Conservation (phyloP, 2,113 vertebrate genomes). For the Tympanuchus pallidicinctus region DNA sequence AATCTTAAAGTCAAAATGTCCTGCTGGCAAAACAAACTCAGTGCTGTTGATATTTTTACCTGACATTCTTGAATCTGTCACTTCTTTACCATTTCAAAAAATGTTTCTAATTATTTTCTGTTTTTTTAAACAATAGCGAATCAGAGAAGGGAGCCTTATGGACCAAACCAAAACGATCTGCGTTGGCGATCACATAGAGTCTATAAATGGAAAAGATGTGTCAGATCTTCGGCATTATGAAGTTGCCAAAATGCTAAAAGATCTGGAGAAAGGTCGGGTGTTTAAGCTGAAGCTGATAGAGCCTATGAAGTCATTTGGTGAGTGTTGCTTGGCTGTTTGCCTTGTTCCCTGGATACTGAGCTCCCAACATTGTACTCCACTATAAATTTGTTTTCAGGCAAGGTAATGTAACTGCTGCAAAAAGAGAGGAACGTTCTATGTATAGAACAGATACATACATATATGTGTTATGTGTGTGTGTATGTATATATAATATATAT, state of each 20-base stretch:
- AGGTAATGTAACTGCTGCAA: background rate
- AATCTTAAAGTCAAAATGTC: background rate
- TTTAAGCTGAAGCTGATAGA: constrained; percentile 92
- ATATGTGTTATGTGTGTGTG: too few relatives aligned
- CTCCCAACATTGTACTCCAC: background rate
- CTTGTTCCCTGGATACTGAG: background rate
- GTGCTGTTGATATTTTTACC: background rate
- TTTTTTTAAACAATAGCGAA: constrained; percentile 78
- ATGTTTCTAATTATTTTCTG: background rate
- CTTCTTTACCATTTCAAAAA: background rate
- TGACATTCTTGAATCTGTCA: background rate
- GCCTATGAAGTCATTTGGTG: constrained; percentile 96
- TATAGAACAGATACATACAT: too few relatives aligned
- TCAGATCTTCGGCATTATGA: constrained; percentile 89
- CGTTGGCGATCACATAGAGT: constrained; percentile 93
- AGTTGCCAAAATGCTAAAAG: constrained; percentile 94
- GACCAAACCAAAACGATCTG: constrained; percentile 88
- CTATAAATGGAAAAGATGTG: constrained; percentile 89
- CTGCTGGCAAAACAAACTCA: background rate
- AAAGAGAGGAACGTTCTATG: background rate
- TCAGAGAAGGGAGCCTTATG: constrained; percentile 90
- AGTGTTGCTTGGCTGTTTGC: constrained; percentile 77
- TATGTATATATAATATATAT: too few relatives aligned
- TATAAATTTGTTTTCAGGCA: background rate
- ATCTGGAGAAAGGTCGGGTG: constrained; percentile 82